Evolutionary conservation across 2,113 vertebrate species (phyloP).

Genomic region (Chaetura pelagica): DNA sequence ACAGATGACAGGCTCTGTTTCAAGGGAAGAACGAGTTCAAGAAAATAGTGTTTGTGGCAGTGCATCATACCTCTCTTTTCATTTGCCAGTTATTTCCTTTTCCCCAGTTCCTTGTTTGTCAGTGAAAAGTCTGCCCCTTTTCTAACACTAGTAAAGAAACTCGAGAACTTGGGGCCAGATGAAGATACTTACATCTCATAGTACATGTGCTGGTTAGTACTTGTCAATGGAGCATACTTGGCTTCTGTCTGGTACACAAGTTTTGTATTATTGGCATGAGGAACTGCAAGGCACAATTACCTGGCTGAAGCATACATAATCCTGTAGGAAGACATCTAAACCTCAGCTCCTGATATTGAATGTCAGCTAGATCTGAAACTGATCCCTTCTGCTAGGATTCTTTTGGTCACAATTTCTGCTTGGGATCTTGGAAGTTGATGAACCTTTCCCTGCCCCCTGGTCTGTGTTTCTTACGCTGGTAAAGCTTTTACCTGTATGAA

Average conservation of each 20-base stretch:
- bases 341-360: background rate
- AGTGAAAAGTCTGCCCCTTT: background rate
- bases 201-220: background rate
- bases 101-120: background rate
- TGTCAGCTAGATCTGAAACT: background rate
- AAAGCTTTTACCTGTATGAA: background rate
- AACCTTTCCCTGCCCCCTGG: background rate
- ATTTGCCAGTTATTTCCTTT: background rate
- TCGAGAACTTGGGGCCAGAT: rapidly evolving
- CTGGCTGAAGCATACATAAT: background rate
- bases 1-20: background rate
- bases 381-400: background rate
- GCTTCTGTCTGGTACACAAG: background rate
- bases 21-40: background rate
- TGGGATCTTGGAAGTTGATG: background rate
- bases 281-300: background rate
- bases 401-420: background rate
- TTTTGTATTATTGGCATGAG: background rate
- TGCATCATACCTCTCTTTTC: background rate
- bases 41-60: background rate
- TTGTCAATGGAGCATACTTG: background rate
- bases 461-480: background rate
- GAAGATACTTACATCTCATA: background rate
- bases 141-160: background rate
- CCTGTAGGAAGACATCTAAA: background rate